Conservation (phyloP, 2,797 vertebrate species). For the Naso thynnoides region DNA sequence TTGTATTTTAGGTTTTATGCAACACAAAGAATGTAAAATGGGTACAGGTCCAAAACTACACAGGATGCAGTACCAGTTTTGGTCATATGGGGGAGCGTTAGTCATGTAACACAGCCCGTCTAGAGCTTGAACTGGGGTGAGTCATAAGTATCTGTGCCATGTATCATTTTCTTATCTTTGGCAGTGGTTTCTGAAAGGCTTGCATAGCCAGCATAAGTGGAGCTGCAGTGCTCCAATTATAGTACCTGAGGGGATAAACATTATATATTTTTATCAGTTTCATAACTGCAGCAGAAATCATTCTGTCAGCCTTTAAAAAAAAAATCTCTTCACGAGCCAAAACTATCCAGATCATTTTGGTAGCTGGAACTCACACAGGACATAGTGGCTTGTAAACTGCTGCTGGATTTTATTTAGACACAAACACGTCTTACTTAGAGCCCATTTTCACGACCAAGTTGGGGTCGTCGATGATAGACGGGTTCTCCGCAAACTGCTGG, state of each 20-base stretch:
- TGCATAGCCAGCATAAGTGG: conserved; percentile 96
- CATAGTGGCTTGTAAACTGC: neutral
- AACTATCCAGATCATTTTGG: neutral
- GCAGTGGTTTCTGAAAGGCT: conserved; percentile 98
- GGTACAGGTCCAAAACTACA: neutral
- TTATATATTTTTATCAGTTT: conserved; percentile 32
- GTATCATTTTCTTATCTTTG: conserved; percentile 89
- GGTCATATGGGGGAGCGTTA: conserved; percentile 42
- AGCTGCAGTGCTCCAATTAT: conserved; percentile 96
- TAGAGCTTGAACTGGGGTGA: neutral
- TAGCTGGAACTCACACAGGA: neutral
- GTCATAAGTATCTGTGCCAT: conserved; percentile 22
- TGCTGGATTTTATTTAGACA: neutral
- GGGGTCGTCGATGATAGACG: conserved; percentile 95
- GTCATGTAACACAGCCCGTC: neutral
- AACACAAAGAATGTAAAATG: neutral
- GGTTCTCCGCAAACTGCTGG: conserved; percentile 94
- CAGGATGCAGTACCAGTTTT: conserved; percentile 42
- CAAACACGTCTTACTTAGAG: conserved; percentile 89
- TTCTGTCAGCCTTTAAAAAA: neutral
- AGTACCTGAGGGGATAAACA: conserved; percentile 86
- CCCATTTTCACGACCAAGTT: conserved; percentile 97
- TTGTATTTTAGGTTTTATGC: neutral
- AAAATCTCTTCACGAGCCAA: neutral
- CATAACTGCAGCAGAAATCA: neutral